Conservation (phyloP, 1,140 invertebrate genomes). For the Elysia chlorotica region DNA sequence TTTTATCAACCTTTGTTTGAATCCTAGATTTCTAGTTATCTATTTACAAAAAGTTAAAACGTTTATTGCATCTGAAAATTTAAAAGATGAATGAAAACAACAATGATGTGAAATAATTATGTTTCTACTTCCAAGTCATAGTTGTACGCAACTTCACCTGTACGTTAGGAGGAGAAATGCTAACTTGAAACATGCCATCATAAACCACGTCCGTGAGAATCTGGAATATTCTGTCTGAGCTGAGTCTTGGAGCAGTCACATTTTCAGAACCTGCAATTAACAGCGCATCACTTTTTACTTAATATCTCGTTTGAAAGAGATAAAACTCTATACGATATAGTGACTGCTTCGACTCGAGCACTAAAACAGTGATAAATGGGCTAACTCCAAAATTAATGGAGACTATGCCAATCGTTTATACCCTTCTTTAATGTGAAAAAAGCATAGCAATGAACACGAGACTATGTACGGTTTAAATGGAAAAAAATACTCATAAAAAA, state of each 20-base stretch:
- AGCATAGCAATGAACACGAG: neutral
- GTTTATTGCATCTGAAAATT: too few relatives aligned
- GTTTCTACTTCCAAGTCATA: too few relatives aligned
- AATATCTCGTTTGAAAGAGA: neutral
- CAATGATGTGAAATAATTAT: too few relatives aligned
- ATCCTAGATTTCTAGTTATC: too few relatives aligned
- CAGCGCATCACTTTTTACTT: neutral
- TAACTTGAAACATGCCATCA: neutral
- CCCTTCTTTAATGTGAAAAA: neutral
- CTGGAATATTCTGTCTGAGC: neutral
- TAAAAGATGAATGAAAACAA: too few relatives aligned
- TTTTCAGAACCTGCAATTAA: conserved; percentile 1
- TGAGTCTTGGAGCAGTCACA: neutral
- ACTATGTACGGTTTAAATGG: neutral
- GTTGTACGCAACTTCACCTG: too few relatives aligned
- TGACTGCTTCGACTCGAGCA: neutral
- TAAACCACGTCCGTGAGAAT: conserved; percentile 7
- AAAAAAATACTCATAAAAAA: too few relatives aligned
- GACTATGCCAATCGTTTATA: neutral
- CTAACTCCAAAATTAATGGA: too few relatives aligned
- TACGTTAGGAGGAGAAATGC: neutral
- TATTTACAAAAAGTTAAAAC: too few relatives aligned
- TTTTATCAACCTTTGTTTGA: too few relatives aligned
- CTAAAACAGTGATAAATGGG: too few relatives aligned
- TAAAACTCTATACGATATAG: neutral